A percentile compares a stretch with the other conserved stretches of the same genome.
These are phyloP conservation scores for Cirrhinus molitorella DNA, from an alignment of 2,797 vertebrate species.

Conservation along the genomic window DNA sequence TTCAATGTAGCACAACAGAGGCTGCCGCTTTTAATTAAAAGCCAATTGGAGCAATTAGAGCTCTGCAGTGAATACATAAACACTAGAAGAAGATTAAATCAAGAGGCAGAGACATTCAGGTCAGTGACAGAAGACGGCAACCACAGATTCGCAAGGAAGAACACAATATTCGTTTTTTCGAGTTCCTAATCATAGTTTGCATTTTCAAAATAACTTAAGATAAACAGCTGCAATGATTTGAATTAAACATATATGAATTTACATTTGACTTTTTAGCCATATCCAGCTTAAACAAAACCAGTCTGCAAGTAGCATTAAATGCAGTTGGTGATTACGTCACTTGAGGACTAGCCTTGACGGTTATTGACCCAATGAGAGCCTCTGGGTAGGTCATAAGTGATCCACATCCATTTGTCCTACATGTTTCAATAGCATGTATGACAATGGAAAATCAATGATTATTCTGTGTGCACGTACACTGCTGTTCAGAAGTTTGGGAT, in stretches of 20 bases:
- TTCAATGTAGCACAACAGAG: constrained; percentile 56
- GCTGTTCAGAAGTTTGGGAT: no score
- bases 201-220: not conserved
- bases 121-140: not conserved
- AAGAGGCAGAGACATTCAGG: constrained; percentile 38
- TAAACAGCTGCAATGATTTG: not conserved
- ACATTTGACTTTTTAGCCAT: not conserved
- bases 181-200: not conserved
- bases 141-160: not conserved
- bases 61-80: constrained; percentile 49
- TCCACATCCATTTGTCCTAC: constrained; percentile 3
- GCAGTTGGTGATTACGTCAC: not conserved
- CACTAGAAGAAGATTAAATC: constrained; percentile 51
- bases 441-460: constrained; percentile 1
- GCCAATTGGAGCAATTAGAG: constrained; percentile 59
- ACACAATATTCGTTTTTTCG: not conserved
- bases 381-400: constrained; percentile 29
- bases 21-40: constrained; percentile 65
- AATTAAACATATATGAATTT: not conserved
- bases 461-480: constrained; percentile 15
- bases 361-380: constrained; percentile 24
- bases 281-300: not conserved
- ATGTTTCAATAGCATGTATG: constrained; percentile 27
- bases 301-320: not conserved
- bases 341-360: not conserved